Evolutionary conservation across 2,888 invertebrate genomes (phyloP).

Genomic region (Rhingia campestris): DNA sequence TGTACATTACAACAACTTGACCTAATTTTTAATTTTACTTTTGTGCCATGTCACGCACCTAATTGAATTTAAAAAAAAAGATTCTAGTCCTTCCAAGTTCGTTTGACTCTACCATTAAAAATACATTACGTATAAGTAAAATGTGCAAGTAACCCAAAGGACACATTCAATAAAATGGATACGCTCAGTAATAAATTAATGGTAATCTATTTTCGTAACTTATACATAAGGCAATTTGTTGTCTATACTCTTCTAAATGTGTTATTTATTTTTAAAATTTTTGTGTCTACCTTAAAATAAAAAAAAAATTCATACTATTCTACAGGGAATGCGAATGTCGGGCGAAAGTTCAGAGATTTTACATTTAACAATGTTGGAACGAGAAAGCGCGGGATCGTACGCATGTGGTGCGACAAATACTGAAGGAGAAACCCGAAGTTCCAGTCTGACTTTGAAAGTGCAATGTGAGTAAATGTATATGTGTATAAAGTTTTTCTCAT

Average conservation of each 20-base stretch:
- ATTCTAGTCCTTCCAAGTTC: neutral
- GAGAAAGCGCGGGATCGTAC: slow-evolving; percentile 90
- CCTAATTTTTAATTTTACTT: slow-evolving; percentile 24
- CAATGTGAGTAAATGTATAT: slow-evolving; percentile 88
- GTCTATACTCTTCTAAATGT: slow-evolving; percentile 11
- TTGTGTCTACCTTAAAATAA: neutral
- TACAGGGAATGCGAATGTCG: slow-evolving; percentile 83
- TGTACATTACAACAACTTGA: slow-evolving; percentile 8
- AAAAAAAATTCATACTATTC: slow-evolving; percentile 24
- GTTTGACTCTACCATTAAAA: slow-evolving; percentile 14
- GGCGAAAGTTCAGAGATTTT: slow-evolving; percentile 84
- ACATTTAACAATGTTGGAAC: slow-evolving; percentile 87
- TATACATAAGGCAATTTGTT: slow-evolving; percentile 10
- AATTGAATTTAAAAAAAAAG: slow-evolving; percentile 18
- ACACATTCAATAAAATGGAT: neutral
- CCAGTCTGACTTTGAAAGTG: slow-evolving; percentile 88
- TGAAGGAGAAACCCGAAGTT: slow-evolving; percentile 91
- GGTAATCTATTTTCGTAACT: slow-evolving; percentile 12
- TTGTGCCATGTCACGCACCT: slow-evolving; percentile 21
- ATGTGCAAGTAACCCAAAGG: slow-evolving; percentile 10
- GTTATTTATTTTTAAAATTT: slow-evolving; percentile 8
- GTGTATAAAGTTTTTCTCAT: neutral
- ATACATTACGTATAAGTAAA: neutral
- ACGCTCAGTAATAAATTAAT: neutral
- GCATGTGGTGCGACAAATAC: slow-evolving; percentile 91